Evolutionary conservation across 1,140 invertebrate species (phyloP), one percentile per base, ranked within the genome.

Genomic region (Proctacanthus coquilletti): DNA sequence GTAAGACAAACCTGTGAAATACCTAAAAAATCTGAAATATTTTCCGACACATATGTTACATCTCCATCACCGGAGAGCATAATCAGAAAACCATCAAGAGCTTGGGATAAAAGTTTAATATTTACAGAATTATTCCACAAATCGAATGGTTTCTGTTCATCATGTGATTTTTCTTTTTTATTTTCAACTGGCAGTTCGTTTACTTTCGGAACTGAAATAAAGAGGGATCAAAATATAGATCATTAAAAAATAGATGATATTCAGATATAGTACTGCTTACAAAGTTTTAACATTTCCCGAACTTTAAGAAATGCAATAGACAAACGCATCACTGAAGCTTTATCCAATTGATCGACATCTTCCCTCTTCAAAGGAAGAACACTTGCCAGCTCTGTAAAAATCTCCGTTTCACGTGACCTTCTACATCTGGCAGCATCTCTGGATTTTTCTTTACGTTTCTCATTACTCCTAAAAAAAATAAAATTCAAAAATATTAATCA

Each of bases 391-490:
- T 94, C 85, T 21, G 74, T 73, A 57, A 95, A 96, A 45, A 95
- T 88, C 61, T 94, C 86, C 40, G 89, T 89, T 65, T 96, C 93
- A 51, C 82, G 83, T 42, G 86, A 88, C 25, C 93, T 74, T 20
- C 93, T 73, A 53, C 77, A 91, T 49, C 91, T 69, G 0, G 92
- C 93, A 3, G 92, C 93, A 64, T 95, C 87, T 33, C 91, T 73
- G 1, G 89, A 95, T 52, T 94, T 93, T 63, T 96, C 92, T 62
- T 95, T 94, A n/a, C 91, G 71, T 49, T 92, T 86, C 61, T 97
- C 91, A 63, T 89, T 86, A 53, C 84, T 89, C 72, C 85, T 89
- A 64, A n/a, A 68, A 51, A 46, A 52, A 40, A 32, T 18, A 21
- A 3, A 27, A 4, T 31, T 27, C 29, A 38, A 42, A 19, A 23